A percentile compares a stretch with the other conserved stretches of the same genome.
phyloP scores from a whole-genome alignment of 2,113 vertebrate species.

The Etia nguti region DNA sequence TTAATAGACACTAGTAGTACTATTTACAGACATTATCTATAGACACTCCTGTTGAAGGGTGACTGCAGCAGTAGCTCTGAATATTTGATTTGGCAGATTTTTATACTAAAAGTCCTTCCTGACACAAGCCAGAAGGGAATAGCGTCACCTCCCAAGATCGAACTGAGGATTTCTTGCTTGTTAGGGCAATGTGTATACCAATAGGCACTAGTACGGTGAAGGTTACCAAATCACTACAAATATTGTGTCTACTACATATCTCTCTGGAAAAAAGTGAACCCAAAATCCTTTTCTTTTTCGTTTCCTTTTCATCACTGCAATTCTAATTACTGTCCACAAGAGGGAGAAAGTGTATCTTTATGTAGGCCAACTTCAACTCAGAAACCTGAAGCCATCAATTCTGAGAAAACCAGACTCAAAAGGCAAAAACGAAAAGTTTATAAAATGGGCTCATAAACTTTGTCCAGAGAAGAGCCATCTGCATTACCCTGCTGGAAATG shows the following conservation, averaged over 20 bases:
- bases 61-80: not conserved
- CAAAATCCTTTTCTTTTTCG: not conserved
- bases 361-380: not conserved
- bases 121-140: not conserved
- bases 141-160: not conserved
- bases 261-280: not conserved
- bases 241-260: not conserved
- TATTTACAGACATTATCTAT: not conserved
- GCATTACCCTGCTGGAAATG: not conserved
- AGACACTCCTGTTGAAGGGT: not conserved
- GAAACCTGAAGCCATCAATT: not conserved
- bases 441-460: not conserved
- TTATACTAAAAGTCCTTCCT: not conserved
- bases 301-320: not conserved
- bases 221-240: not conserved
- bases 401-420: not conserved
- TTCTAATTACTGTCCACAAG: slow-evolving; percentile 24
- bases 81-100: not conserved
- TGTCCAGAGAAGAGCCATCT: not conserved
- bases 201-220: not conserved
- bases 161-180: not conserved
- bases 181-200: not conserved
- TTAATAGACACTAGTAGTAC: not conserved
- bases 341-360: slow-evolving; percentile 7
- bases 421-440: not conserved